Conservation (phyloP, 2,888 invertebrate species). For the Cosmia trapezina region DNA sequence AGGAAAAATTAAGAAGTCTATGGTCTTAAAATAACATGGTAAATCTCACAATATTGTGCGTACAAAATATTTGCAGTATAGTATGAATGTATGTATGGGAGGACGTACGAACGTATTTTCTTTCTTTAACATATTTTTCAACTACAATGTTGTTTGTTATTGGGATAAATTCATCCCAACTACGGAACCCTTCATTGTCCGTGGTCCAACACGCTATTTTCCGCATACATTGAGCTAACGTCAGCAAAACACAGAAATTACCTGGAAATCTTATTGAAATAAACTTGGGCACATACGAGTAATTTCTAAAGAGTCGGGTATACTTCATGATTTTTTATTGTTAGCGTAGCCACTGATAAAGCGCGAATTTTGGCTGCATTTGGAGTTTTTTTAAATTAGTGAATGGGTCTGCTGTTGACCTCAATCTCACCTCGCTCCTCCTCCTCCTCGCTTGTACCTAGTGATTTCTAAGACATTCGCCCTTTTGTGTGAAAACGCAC, state of each 20-base stretch:
- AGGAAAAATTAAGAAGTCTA: no score
- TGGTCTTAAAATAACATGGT: no score
- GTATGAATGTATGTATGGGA: no score
- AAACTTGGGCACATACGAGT: background rate
- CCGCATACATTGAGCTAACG: constrained; percentile 15
- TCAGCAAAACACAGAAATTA: constrained; percentile 14
- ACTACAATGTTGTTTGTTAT: no score
- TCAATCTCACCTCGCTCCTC: background rate
- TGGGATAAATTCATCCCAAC: no score
- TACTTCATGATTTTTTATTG: background rate
- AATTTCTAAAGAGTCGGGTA: background rate
- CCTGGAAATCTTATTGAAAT: background rate
- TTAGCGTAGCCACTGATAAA: no score
- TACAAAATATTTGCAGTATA: no score
- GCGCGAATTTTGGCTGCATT: background rate
- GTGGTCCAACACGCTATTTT: background rate
- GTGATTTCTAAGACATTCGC: background rate
- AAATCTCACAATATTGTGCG: no score
- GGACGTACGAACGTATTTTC: no score
- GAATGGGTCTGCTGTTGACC: background rate
- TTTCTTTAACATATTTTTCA: no score
- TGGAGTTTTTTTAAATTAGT: background rate
- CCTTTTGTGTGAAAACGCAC: background rate
- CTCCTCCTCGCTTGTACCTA: no score
- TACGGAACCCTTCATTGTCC: no score